Percentiles rank a stretch among this genome's conserved stretches.
Evolutionary conservation across 2,113 vertebrate species (phyloP).

Genomic region (Hiodon tergisus): DNA sequence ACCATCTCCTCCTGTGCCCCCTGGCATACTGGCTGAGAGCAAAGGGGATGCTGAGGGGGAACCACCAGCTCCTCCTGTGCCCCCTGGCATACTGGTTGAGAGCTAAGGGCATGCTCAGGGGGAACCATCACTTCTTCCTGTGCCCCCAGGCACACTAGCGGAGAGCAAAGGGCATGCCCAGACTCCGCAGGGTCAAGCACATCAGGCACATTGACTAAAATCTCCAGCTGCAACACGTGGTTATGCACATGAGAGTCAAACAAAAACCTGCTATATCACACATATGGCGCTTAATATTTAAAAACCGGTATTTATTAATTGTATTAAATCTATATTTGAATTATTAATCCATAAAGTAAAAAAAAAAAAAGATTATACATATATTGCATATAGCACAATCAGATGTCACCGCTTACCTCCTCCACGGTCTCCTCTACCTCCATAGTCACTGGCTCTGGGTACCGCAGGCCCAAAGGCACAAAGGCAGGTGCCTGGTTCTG

Average conservation of each 20-base stretch:
- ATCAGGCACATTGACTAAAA: constrained; percentile 69
- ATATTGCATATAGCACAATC: not conserved
- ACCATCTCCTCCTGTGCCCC: constrained; percentile 42
- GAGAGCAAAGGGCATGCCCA: constrained; percentile 52
- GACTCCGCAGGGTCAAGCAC: constrained; percentile 49
- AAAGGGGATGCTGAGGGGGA: constrained; percentile 54
- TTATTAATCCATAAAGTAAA: not conserved
- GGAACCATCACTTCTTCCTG: constrained; percentile 43
- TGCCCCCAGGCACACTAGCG: constrained; percentile 43
- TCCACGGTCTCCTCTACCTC: constrained; percentile 84
- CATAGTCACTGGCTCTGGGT: constrained; percentile 60
- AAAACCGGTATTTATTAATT: too few species aligned
- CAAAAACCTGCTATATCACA: not conserved
- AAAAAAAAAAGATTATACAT: not conserved
- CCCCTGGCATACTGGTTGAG: constrained; percentile 43
- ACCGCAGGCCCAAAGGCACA: constrained; percentile 75
- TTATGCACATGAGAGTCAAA: not conserved
- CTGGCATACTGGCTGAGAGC: constrained; percentile 43
- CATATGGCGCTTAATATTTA: not conserved
- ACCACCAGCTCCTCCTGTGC: constrained; percentile 41
- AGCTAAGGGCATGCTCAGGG: constrained; percentile 53
- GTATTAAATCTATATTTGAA: not conserved
- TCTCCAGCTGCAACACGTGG: constrained; percentile 72
- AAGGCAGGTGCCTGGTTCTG: constrained; percentile 75
- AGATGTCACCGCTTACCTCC: constrained; percentile 65